Evolutionary conservation across 1,140 invertebrate species (phyloP), one percentile per base, ranked within the genome.

Genomic region (Sitophilus oryzae): DNA sequence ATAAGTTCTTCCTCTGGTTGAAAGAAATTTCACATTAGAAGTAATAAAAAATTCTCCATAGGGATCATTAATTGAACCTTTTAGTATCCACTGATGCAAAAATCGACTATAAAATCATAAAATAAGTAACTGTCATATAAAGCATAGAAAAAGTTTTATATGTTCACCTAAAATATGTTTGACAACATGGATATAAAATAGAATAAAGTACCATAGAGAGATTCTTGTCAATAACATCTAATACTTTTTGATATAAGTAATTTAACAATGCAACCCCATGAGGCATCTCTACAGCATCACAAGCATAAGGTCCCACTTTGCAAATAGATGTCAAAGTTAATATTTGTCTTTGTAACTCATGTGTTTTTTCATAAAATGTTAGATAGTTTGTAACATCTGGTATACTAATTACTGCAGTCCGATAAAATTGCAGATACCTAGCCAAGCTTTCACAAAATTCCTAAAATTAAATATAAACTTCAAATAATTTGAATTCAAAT

Each of bases 21-120:
- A 40, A 11, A 65, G 40, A 53, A 65, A 71, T 38, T 68, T 64
- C 1, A 45, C 20, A 43, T 66, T 62, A 1, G 59, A 23, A 44
- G 62, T 58, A n/a, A 72, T 61, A 48, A 72, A 71, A 55, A 71
- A 72, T 54, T 72, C 71, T 16, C 62, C 65, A 43, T 67, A 66
- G 0, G 66, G 64, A 56, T 72, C 71, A 35, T 67, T 61, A n/a
- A 70, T 35, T 6, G 41, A 48, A n/a, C 71, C 71, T 50, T 71
- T 61, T 4, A 71, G 61, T 20, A 72, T 60, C 71, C 71, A 72
- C 25, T 66, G 65, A 54, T 66, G 60, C 19, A 71, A 52, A 62
- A 70, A 72, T 15, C 65, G 64, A 42, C 63, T 66, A 47, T 51
- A 63, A 60, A 48, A n/a, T n/a, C n/a, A n/a, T n/a, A 15, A 22